Percentiles rank a stretch among this genome's conserved stretches.
Evolutionary conservation across 2,113 vertebrate species (phyloP).

Genomic region (Scatophagus argus): DNA sequence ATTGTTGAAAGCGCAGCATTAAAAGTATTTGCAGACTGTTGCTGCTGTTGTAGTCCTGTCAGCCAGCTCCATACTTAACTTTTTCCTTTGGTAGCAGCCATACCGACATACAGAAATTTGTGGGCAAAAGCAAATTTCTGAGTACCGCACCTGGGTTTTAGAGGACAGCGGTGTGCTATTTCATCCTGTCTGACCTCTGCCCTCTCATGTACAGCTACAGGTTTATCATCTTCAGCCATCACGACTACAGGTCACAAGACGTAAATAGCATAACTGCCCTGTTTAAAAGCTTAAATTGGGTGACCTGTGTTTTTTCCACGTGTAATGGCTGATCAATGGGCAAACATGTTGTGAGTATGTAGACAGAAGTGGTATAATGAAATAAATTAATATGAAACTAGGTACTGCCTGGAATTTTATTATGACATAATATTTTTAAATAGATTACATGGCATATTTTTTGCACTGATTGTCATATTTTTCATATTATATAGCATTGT

Average conservation of each 20-base stretch:
- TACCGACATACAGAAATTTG: neutral
- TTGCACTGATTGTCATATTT: neutral
- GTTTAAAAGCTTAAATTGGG: neutral
- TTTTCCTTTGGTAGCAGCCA: neutral
- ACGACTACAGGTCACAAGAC: slow-evolving; percentile 5
- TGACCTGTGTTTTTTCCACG: neutral
- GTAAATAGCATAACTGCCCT: neutral
- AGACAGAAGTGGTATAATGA: neutral
- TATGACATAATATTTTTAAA: neutral
- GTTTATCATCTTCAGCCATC: slow-evolving; percentile 25
- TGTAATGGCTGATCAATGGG: neutral
- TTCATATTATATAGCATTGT: neutral
- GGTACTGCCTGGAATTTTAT: neutral
- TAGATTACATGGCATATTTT: neutral
- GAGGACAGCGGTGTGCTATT: neutral
- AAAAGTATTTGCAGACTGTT: neutral
- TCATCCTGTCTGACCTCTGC: neutral
- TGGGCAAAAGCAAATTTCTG: slow-evolving; percentile 19
- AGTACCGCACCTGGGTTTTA: neutral
- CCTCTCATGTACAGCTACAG: neutral
- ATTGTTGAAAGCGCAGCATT: neutral
- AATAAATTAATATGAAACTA: neutral
- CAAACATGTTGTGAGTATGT: neutral
- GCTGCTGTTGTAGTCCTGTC: neutral
- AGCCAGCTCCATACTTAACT: neutral